These are phyloP conservation scores for Bettongia penicillata DNA, from an alignment of 2,113 vertebrate species.

Conservation along the genomic window DNA sequence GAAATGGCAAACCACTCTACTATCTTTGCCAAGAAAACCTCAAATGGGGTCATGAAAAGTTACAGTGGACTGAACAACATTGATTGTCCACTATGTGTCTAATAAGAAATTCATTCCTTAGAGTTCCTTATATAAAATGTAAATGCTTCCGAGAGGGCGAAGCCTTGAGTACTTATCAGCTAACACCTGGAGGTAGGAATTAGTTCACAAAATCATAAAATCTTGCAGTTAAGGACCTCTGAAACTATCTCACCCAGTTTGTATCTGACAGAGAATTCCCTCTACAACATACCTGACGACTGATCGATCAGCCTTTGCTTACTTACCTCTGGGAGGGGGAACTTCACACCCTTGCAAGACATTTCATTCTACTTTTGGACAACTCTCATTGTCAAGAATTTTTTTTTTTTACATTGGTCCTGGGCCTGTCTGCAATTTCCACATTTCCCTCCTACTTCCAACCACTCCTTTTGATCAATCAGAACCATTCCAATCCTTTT, in stretches of 20 bases:
- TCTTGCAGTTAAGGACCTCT: neutral
- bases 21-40: neutral
- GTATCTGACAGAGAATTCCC: neutral
- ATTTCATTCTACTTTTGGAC: neutral
- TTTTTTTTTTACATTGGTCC: neutral
- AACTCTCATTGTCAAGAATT: neutral
- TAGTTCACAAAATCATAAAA: neutral
- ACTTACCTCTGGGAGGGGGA: neutral
- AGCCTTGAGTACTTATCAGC: neutral
- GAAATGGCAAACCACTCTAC: neutral
- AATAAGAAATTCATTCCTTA: neutral
- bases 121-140: conserved; percentile 23
- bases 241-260: neutral
- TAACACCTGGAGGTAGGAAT: neutral
- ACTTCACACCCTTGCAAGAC: neutral
- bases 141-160: conserved; percentile 1
- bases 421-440: neutral
- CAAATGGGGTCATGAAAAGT: neutral
- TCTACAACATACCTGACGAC: neutral
- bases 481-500: neutral
- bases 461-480: neutral
- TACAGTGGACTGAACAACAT: neutral
- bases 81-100: neutral
- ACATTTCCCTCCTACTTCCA: neutral
- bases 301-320: neutral